A percentile compares a stretch with the other conserved stretches of the same genome.
Conservation (phyloP, 2,113 vertebrate species). For the Gavialis gangeticus region DNA sequence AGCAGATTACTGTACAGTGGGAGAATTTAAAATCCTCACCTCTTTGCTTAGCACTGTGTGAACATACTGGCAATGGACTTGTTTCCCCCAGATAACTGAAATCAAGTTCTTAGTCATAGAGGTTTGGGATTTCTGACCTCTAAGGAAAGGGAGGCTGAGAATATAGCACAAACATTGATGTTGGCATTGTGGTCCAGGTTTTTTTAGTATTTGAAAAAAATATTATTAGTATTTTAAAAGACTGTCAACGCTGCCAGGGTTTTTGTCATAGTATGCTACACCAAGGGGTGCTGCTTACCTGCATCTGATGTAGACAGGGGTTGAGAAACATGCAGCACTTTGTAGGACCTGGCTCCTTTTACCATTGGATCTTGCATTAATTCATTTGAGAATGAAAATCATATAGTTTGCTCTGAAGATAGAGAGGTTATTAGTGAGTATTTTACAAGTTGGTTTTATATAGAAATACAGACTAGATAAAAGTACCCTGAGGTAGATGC, state of each 20-base stretch:
- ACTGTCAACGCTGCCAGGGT: background rate
- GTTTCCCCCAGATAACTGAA: background rate
- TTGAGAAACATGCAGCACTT: background rate
- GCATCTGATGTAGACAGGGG: background rate
- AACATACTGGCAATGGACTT: background rate
- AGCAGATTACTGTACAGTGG: too few relatives aligned
- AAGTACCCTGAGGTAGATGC: too few relatives aligned
- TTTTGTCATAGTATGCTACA: background rate
- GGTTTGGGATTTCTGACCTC: background rate
- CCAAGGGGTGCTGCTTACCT: background rate
- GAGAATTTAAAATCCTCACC: too few relatives aligned
- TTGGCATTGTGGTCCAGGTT: background rate
- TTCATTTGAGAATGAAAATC: background rate
- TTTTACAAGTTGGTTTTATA: background rate
- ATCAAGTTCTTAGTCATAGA: background rate
- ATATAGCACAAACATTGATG: background rate
- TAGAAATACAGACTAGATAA: too few relatives aligned
- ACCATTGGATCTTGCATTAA: background rate
- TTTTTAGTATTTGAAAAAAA: background rate
- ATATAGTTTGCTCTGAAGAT: background rate
- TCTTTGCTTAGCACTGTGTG: background rate
- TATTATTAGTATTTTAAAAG: background rate
- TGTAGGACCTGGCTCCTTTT: background rate
- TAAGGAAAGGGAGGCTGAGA: background rate
- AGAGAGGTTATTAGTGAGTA: background rate